Percentiles rank a stretch among this genome's conserved stretches.
Conservation (phyloP, 2,888 invertebrate species). For the Thera obeliscata region DNA sequence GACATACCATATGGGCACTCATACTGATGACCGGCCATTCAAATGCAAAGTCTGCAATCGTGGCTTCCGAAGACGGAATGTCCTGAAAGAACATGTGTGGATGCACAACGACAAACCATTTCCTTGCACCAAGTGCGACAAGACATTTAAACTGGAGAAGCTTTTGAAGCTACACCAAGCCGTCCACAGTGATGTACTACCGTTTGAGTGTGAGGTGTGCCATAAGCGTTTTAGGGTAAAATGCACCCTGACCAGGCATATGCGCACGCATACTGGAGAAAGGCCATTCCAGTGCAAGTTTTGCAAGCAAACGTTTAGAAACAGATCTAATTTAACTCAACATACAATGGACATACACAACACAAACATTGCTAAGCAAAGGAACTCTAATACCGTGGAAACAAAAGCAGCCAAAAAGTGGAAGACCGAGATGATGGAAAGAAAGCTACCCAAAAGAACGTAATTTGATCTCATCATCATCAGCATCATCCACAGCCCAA, state of each 20-base stretch:
- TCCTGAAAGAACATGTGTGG: constrained; percentile 57
- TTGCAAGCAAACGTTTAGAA: not conserved
- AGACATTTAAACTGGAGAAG: not conserved
- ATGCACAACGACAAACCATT: constrained; percentile 60
- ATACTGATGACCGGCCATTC: constrained; percentile 62
- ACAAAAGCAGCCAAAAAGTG: not conserved
- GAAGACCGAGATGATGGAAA: not conserved
- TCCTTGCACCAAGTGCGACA: constrained; percentile 57
- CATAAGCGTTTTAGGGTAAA: not conserved
- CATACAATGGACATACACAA: not conserved
- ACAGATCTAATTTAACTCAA: not conserved
- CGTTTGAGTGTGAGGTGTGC: not conserved
- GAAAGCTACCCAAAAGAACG: not conserved
- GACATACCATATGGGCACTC: constrained; percentile 56
- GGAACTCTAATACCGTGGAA: not conserved
- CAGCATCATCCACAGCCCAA: too few species aligned
- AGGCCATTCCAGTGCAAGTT: not conserved
- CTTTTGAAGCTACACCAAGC: not conserved
- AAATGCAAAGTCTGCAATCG: constrained; percentile 69
- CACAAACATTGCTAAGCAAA: not conserved
- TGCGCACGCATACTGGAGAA: not conserved
- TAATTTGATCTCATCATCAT: not conserved
- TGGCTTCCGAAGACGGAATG: constrained; percentile 55
- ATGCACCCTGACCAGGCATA: not conserved
- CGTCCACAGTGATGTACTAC: not conserved